phyloP scores from a whole-genome alignment of 1,140 invertebrate genomes.

The Euura saliciscinereae region DNA sequence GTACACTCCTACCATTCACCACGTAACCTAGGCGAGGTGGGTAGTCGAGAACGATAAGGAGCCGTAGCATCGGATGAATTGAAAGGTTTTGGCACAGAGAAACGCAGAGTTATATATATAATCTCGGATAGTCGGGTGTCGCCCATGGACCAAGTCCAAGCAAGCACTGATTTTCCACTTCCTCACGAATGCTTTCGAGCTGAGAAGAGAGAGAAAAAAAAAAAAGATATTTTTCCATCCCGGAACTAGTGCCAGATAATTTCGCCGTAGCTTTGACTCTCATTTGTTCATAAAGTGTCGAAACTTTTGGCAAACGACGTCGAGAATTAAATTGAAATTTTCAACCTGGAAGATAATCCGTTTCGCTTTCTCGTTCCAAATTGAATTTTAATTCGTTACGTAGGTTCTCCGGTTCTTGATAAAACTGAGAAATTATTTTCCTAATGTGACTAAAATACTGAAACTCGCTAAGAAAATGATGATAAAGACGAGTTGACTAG shows the following conservation, averaged over 20 bases:
- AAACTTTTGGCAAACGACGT: not conserved
- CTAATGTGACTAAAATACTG: too few relatives aligned
- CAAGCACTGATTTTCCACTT: conserved; percentile 43
- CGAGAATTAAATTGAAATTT: not conserved
- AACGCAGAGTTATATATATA: conserved; percentile 7
- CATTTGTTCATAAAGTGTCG: not conserved
- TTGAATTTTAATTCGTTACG: too few relatives aligned
- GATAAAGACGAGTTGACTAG: conserved; percentile 9
- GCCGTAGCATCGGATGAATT: conserved; percentile 31
- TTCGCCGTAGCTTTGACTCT: not conserved
- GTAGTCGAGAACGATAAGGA: conserved; percentile 21
- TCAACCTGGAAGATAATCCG: not conserved
- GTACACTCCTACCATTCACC: too few relatives aligned
- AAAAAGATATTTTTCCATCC: not conserved
- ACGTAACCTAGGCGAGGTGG: not conserved
- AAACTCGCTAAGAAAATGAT: conserved; percentile 9
- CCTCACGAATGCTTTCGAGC: not conserved
- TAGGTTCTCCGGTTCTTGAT: too few relatives aligned
- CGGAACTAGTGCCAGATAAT: not conserved
- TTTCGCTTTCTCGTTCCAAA: too few relatives aligned
- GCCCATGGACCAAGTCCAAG: conserved; percentile 45
- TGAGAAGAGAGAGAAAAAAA: not conserved
- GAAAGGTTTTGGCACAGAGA: conserved; percentile 41
- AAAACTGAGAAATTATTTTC: too few relatives aligned
- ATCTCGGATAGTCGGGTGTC: not conserved